These are phyloP conservation scores for Dascyllus trimaculatus DNA, from an alignment of 2,113 vertebrate genomes.

Conservation along the genomic window DNA sequence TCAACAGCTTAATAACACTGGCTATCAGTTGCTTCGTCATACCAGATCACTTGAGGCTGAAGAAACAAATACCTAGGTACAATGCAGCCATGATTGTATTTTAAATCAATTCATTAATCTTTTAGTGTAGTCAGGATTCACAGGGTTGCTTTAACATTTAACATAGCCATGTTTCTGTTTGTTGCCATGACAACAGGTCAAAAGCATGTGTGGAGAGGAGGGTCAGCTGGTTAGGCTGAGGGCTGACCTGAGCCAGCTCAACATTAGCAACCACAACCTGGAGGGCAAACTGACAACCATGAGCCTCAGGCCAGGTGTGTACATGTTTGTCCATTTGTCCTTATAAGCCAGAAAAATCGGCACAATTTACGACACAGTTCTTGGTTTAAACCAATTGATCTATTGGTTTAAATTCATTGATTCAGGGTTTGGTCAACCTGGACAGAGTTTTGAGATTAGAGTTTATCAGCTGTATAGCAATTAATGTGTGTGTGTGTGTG, in stretches of 20 bases:
- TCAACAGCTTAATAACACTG: no score
- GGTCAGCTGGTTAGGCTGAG: conserved; percentile 57
- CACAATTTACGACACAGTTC: no score
- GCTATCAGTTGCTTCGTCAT: no score
- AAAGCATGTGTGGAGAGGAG: conserved; percentile 49
- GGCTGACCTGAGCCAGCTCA: conserved; percentile 52
- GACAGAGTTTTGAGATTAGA: background rate
- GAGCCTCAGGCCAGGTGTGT: conserved; percentile 58
- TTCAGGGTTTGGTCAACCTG: no score
- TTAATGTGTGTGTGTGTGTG: background rate
- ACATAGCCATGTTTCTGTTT: background rate
- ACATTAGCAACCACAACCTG: conserved; percentile 58
- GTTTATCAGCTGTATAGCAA: background rate
- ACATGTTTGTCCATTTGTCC: background rate
- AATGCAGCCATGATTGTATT: no score
- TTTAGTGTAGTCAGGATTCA: background rate
- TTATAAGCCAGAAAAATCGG: background rate
- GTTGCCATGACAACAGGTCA: conserved; percentile 54
- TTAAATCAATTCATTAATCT: no score
- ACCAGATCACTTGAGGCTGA: no score
- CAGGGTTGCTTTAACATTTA: background rate
- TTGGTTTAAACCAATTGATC: no score
- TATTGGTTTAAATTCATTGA: no score
- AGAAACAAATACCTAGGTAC: no score
- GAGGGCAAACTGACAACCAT: conserved; percentile 53